phyloP scores from a whole-genome alignment of 2,113 vertebrate species.

The Erythrolamprus reginae region DNA sequence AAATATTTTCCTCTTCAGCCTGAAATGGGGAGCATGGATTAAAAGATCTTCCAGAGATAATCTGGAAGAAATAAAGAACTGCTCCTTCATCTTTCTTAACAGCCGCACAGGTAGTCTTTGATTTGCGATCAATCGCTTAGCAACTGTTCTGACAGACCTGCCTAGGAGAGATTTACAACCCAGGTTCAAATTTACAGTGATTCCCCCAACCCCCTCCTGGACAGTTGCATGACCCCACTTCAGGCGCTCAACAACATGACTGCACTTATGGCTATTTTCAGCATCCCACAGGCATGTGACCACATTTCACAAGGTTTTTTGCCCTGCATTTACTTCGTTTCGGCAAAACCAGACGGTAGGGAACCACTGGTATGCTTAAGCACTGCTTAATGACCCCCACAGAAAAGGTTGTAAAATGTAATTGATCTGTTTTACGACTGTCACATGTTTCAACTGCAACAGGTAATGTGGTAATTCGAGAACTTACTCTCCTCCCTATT shows the following conservation, averaged over 20 bases:
- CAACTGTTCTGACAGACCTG: neutral
- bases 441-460: neutral
- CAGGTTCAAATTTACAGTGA: neutral
- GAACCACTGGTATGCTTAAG: neutral
- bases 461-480: neutral
- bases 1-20: neutral
- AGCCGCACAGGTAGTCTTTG: neutral
- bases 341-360: neutral
- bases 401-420: neutral
- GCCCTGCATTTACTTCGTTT: neutral
- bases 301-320: neutral
- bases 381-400: neutral
- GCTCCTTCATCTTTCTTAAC: neutral
- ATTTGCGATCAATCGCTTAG: neutral
- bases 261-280: neutral
- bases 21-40: neutral
- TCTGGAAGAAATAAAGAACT: neutral
- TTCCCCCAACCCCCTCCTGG: neutral
- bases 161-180: neutral
- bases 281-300: neutral
- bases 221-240: neutral
- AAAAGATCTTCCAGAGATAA: neutral
- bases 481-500: neutral
- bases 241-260: neutral
- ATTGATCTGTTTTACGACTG: neutral